Evolutionary conservation across 2,113 vertebrate genomes (phyloP).

Genomic region (Dascyllus trimaculatus): DNA sequence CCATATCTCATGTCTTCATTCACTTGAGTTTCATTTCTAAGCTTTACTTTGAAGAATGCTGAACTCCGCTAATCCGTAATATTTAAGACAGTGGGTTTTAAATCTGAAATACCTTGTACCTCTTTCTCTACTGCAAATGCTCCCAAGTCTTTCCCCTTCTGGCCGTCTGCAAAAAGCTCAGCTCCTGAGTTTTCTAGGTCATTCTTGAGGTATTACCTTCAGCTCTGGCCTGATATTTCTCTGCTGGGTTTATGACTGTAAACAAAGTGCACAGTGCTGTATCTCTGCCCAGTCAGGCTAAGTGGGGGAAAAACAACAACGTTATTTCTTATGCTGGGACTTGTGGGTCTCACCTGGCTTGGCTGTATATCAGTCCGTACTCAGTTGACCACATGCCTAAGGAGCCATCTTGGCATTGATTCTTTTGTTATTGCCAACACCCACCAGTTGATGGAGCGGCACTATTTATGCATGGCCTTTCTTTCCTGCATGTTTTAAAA

Average conservation of each 20-base stretch:
- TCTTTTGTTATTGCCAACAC: constrained; percentile 1
- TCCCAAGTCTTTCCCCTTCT: no score
- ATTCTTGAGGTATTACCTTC: no score
- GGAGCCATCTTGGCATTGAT: background rate
- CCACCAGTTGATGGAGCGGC: constrained; percentile 10
- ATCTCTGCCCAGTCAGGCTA: background rate
- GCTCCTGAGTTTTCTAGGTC: no score
- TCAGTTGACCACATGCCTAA: constrained; percentile 2
- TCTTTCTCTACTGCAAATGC: no score
- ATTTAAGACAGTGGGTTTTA: no score
- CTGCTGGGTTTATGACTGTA: background rate
- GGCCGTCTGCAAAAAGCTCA: no score
- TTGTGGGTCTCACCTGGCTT: constrained; percentile 18
- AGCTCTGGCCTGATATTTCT: background rate
- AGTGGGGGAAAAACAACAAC: background rate
- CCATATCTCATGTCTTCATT: background rate
- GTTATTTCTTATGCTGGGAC: background rate
- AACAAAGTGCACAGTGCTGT: background rate
- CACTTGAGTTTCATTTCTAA: background rate
- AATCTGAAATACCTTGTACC: no score
- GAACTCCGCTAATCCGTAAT: background rate
- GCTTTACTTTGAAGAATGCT: background rate
- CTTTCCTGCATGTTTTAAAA: constrained; percentile 42
- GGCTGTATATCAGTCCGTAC: background rate
- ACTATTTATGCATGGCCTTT: constrained; percentile 1